Base-by-base conservation (phyloP, 2,888 invertebrate species). In the Graphium colonna region DNA sequence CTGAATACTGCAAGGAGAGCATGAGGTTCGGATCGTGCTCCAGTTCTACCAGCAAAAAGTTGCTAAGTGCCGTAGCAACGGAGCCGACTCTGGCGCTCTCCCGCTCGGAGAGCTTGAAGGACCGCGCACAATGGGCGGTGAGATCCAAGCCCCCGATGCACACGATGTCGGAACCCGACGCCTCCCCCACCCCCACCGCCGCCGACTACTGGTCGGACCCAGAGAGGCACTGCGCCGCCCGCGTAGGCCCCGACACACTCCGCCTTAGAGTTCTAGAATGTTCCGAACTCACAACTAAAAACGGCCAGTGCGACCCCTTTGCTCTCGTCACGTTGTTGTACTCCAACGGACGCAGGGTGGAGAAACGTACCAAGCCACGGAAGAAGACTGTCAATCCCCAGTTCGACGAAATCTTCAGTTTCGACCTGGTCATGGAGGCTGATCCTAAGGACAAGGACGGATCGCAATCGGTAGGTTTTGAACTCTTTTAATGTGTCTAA, bases 241-340 rank as follows among this genome's bases (percentile, higher is more conserved):
- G 84, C 59, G 79, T 77, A 42, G 83, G 85, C 2, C 85, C 84
- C 63, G 90, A 90, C 71, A 87, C 85, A 51, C 65, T 90, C 41
- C 88, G 92, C 52, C 91, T 94, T 61, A 91, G 94, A 62, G 93
- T 97, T 57, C 91, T 94, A 62, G 96, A 96, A 82, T 97, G 97
- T 83, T 93, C 94, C 61, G 97, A 97, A 81, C 91, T 97, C 77
- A 95, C 96, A 59, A 93, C 96, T 63, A 96, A 95, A 78, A 96
- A 96, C 83, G 96, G 97, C 67, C 94, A 95, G 68, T 97, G 97
- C 90, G 97, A 97, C 87, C 97, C 97, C 10, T 97, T 95, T 83
- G 96, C 96, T 62, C 92, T 94, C 64, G 94, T 96, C 70, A 94
- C 95, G 47, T 94, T 96, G 54, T 91, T 93, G 57, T 95, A 95